These are phyloP conservation scores for Huso huso DNA, from an alignment of 2,797 vertebrate genomes.

Conservation along the genomic window DNA sequence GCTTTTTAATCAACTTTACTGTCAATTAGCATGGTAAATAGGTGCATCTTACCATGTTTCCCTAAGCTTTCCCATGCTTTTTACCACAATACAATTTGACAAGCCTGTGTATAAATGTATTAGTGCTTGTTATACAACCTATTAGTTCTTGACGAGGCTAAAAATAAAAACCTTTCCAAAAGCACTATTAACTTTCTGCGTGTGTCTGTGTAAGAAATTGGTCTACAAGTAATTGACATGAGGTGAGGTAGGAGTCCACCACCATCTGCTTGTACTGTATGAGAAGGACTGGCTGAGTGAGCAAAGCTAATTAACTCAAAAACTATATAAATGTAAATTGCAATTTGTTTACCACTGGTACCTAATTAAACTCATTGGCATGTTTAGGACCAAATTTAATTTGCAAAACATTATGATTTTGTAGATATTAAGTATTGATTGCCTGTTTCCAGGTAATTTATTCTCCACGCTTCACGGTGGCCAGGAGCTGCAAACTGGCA, in stretches of 20 bases:
- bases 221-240: not conserved
- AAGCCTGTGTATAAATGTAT: no score
- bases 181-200: not conserved
- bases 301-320: slow-evolving; percentile 72
- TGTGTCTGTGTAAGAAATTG: not conserved
- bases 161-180: not conserved
- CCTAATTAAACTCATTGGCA: slow-evolving; percentile 73
- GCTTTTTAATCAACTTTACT: no score
- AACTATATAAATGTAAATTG: slow-evolving; percentile 78
- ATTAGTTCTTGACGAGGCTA: not conserved
- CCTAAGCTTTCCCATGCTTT: no score
- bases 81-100: no score
- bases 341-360: slow-evolving; percentile 63
- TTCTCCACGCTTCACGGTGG: slow-evolving; percentile 7
- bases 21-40: no score
- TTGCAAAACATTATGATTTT: slow-evolving; percentile 54
- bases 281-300: slow-evolving; percentile 59
- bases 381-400: slow-evolving; percentile 69
- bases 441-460: slow-evolving; percentile 39
- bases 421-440: slow-evolving; percentile 48
- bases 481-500: slow-evolving; percentile 10
- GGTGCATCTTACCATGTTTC: no score
- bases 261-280: not conserved
- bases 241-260: not conserved
- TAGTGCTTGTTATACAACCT: not conserved